Evolutionary conservation across 2,113 vertebrate genomes (phyloP), one percentile per base, ranked within the genome.

Genomic region (Progne subis): DNA sequence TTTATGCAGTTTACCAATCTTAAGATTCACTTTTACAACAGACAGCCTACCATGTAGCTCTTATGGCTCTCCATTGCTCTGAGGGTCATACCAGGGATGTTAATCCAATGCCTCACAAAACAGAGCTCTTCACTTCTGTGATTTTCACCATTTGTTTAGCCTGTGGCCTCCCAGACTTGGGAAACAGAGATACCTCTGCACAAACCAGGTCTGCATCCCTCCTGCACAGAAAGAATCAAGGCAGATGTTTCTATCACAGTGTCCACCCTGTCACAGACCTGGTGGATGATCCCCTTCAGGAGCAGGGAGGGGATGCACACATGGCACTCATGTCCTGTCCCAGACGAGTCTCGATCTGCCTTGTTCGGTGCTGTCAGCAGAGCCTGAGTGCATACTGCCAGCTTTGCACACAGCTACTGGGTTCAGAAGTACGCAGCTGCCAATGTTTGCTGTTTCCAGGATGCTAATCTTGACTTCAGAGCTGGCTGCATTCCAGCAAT

Each of bases 381-480:
- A 65, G 57, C 21, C 70, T n/a, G 46, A 26, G 53, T 85, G 32
- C 7, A 0, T 3, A 6, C 39, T 2, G 1, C 31, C 41, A 4
- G 81, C 59, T 82, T 61, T 61, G 28, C 67, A 55, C 12, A 11
- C 49, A 76, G 75, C 85, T 69, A 0, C 71, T n/a, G 64, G 75
- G 18, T 50, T 76, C 71, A 77, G 85, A 46, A 74, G 18, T 14
- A 65, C 0, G 1, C 67, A 94, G 82, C 75, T 92, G 90, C 78
- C 82, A 34, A 9, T 11, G 34, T 92, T 77, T 71, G 76, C 86
- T 74, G 64, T 86, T 93, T 94, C 85, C 75, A 90, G 75, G 79
- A 83, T 57, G 86, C 64, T 83, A 60, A 88, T 95, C 94, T 84
- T 88, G 71, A 78, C 76, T 95, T 2, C 0, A 78, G 86, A 84